Evolutionary conservation across 2,888 invertebrate genomes (phyloP).

Genomic region (Tubulanus polymorphus): DNA sequence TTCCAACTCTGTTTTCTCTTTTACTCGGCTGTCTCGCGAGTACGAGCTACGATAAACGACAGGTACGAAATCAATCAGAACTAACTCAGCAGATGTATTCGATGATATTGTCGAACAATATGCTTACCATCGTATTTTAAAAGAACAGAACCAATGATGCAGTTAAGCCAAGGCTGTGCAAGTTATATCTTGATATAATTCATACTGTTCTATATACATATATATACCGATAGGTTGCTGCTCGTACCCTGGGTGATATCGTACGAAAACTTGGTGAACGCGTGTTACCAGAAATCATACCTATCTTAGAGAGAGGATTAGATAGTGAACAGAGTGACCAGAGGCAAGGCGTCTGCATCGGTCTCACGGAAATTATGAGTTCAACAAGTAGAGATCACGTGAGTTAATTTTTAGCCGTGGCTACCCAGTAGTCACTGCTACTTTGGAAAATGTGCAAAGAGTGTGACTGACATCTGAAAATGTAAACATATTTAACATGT

Average conservation of each 20-base stretch:
- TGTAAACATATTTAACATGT: too few species aligned
- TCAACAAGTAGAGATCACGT: constrained; percentile 82
- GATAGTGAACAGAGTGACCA: constrained; percentile 89
- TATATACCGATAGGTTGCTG: constrained; percentile 77
- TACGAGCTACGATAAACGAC: constrained; percentile 91
- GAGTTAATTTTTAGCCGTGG: constrained; percentile 19
- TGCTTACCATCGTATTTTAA: too few species aligned
- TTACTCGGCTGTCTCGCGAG: constrained; percentile 91
- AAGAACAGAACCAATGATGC: too few species aligned
- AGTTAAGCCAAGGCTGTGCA: too few species aligned
- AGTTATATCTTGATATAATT: too few species aligned
- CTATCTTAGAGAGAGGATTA: constrained; percentile 89
- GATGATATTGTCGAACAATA: too few species aligned
- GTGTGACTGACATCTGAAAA: not conserved
- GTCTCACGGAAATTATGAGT: constrained; percentile 94
- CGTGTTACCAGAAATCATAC: constrained; percentile 95
- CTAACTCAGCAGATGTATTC: too few species aligned
- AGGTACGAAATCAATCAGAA: too few species aligned
- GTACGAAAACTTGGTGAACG: constrained; percentile 96
- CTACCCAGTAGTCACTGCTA: not conserved
- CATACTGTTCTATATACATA: too few species aligned
- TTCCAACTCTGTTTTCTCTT: constrained; percentile 88
- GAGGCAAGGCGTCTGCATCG: constrained; percentile 97
- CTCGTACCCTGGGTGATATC: constrained; percentile 91
- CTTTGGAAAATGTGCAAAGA: not conserved